Evolutionary conservation across 1,140 invertebrate species (phyloP).

Genomic region (Apocrypta bakeri): DNA sequence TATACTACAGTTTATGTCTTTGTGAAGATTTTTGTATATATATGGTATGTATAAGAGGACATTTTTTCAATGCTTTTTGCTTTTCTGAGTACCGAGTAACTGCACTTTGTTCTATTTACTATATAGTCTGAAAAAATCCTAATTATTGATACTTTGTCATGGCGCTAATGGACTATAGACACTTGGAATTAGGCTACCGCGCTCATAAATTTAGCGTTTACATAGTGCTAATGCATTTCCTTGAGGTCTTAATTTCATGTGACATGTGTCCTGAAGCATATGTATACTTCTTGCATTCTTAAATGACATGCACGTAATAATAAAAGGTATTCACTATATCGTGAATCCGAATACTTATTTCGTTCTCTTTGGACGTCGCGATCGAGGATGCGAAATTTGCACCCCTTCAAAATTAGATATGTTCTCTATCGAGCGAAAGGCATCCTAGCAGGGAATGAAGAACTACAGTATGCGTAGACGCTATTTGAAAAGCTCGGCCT

Average conservation of each 20-base stretch:
- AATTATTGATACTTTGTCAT: background rate
- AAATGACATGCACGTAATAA: no score
- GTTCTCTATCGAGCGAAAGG: background rate
- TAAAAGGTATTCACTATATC: no score
- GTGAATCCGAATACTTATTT: background rate
- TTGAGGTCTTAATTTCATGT: no score
- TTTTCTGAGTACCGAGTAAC: background rate
- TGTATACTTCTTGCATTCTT: no score
- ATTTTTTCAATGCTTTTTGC: background rate
- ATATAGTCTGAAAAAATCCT: background rate
- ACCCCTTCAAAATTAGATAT: slow-evolving; percentile 23
- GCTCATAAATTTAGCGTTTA: background rate
- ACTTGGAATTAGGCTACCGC: no score
- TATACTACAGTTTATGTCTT: background rate
- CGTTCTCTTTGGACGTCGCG: background rate
- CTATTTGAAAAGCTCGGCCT: slow-evolving; percentile 17
- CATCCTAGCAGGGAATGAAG: background rate
- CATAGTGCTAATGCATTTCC: no score
- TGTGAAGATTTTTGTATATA: background rate
- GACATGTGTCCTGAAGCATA: no score
- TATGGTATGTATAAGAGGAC: background rate
- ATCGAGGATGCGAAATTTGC: background rate
- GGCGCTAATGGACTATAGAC: background rate
- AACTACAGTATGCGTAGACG: background rate
- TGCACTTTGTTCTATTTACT: background rate